These are phyloP conservation scores for Heloderma charlesbogerti DNA, from an alignment of 2,113 vertebrate species.

Conservation along the genomic window DNA sequence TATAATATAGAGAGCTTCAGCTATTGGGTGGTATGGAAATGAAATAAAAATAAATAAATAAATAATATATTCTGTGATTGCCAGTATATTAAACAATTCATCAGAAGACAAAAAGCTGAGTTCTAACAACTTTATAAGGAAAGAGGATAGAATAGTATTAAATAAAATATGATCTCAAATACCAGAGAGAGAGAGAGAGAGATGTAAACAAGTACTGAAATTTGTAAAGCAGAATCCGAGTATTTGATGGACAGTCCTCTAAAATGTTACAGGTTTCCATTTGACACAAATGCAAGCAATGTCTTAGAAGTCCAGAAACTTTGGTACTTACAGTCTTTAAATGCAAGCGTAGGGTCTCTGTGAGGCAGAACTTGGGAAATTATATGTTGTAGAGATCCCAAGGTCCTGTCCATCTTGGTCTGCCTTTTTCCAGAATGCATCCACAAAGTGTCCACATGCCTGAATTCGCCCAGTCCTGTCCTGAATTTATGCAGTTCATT, in stretches of 20 bases:
- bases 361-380: conserved; percentile 76
- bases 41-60: too few species aligned
- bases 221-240: too few species aligned
- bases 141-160: neutral
- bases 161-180: neutral
- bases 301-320: conserved; percentile 39
- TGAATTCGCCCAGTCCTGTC: conserved; percentile 63
- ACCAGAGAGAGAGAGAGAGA: neutral
- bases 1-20: too few species aligned
- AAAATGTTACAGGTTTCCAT: conserved; percentile 44
- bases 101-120: neutral
- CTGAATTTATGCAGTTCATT: conserved; percentile 75
- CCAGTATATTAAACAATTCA: neutral
- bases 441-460: conserved; percentile 73
- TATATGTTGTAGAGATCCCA: conserved; percentile 77
- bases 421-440: conserved; percentile 63
- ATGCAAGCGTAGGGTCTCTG: conserved; percentile 76
- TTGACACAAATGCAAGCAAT: conserved; percentile 48
- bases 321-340: conserved; percentile 86
- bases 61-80: neutral
- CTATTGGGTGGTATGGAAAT: too few species aligned
- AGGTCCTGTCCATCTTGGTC: conserved; percentile 75
- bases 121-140: neutral
- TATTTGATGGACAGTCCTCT: neutral
- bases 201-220: neutral